Percentiles rank a stretch among this genome's conserved stretches.
phyloP scores from a whole-genome alignment of 2,797 vertebrate genomes.

The Xenops minutus region DNA sequence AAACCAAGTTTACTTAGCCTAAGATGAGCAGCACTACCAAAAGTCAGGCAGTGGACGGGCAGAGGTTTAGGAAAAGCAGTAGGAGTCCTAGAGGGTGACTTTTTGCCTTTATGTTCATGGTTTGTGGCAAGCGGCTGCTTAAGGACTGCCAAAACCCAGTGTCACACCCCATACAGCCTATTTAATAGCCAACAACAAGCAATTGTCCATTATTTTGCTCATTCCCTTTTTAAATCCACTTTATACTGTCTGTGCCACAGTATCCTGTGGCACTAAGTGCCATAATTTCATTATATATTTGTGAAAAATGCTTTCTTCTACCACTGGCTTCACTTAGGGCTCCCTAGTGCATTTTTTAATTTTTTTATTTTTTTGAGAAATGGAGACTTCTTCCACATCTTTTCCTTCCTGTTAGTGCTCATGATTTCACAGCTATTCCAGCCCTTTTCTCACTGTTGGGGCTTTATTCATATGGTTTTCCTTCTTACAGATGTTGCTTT shows the following conservation, averaged over 20 bases:
- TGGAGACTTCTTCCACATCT: background rate
- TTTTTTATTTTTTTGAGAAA: background rate
- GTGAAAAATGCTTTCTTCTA: background rate
- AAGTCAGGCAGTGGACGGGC: background rate
- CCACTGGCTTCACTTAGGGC: background rate
- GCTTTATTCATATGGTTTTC: background rate
- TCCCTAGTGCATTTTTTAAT: background rate
- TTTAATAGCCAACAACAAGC: background rate
- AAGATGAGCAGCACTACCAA: background rate
- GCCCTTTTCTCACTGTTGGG: background rate
- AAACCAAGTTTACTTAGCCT: background rate
- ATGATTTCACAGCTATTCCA: background rate
- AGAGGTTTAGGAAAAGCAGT: background rate
- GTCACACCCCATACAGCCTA: background rate
- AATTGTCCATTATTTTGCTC: background rate
- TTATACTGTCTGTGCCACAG: background rate
- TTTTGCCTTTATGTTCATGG: background rate
- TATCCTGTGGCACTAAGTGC: background rate
- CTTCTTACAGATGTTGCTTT: background rate
- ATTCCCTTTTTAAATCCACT: background rate
- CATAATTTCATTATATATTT: background rate
- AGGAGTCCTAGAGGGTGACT: background rate
- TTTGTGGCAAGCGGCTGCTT: background rate
- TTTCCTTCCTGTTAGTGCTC: background rate
- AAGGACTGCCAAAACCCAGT: background rate